phyloP scores from a whole-genome alignment of 2,888 invertebrate genomes.

The Epinotia demarniana region DNA sequence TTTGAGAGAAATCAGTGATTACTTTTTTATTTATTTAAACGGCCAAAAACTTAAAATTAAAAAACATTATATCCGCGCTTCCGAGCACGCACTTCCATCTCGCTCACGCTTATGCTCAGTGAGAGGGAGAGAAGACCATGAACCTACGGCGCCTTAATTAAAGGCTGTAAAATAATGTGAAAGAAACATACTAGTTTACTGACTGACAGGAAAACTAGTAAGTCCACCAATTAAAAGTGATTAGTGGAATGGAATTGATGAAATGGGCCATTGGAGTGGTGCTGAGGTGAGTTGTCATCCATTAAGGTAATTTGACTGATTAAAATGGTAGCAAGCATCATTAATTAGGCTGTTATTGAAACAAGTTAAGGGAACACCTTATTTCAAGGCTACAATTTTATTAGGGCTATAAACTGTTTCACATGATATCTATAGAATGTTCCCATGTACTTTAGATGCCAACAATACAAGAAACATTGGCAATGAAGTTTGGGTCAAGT shows the following conservation, averaged over 20 bases:
- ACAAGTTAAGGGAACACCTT: constrained; percentile 26
- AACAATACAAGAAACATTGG: neutral
- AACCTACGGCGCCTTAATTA: no score
- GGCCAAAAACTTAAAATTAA: no score
- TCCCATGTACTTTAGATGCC: neutral
- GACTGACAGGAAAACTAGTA: constrained; percentile 11
- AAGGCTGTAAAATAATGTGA: no score
- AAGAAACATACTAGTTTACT: neutral
- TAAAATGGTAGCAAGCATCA: constrained; percentile 45
- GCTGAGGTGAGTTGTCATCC: constrained; percentile 22
- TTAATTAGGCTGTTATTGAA: constrained; percentile 35
- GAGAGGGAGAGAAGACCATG: no score
- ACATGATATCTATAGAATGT: neutral
- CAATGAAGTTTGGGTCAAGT: no score
- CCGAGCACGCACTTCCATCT: no score
- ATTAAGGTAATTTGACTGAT: constrained; percentile 45
- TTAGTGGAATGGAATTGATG: constrained; percentile 11
- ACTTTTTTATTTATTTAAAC: no score
- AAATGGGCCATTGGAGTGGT: constrained; percentile 12
- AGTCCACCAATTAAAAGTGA: constrained; percentile 28
- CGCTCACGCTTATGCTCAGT: no score
- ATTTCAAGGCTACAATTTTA: constrained; percentile 1
- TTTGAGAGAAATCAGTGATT: no score
- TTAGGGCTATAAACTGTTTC: neutral
- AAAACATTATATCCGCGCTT: no score